Evolutionary conservation across 1,140 invertebrate genomes (phyloP), one percentile per base, ranked within the genome.

Genomic region (Drosophila lacteicornis): DNA sequence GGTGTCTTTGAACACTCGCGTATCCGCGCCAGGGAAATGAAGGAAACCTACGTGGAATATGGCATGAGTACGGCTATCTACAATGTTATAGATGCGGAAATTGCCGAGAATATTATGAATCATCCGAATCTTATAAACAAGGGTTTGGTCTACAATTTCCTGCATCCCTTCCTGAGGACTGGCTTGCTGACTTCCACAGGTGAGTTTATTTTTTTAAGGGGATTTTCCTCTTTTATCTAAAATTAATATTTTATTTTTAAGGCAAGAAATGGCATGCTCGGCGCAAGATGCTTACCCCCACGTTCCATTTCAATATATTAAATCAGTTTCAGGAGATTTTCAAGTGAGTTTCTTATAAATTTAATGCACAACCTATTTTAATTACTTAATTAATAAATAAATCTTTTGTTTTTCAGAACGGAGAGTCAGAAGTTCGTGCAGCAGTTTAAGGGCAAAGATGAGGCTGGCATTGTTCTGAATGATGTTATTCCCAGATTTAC

Each of bases 271-370:
- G 98, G 97, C 95, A 95, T 38, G 80, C 86, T 0, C 94, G 97
- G 42, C 94, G 98, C 49, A 97, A 96, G 93, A 94, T 98, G 68
- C 92, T 99, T 9, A 98, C 97, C 0, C 97, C 97, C 4, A 95
- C 97, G 0, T 99, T 99, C 92, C 97, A 99, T 92, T 98, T 98
- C 81, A 96, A 96, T 80, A 97, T 98, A 66, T 92, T 98, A 3
- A 94, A 95, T 63, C 95, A 97, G 76, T 98, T 97, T 92, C 73
- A 96, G 6, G 93, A 94, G 3, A 96, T 97, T 80, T 95, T 96
- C 81, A 94, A 95, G 73, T 95, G 95, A 83, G 92, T 93, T 45
- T 1, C 0, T 2, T 9, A 1, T 11, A 13, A 15, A 15, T 2
- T 1, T 2, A 13, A n/a, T 3, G 1, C 2, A 15, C 0, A 3